Percentiles rank a stretch among this genome's conserved stretches.
Conservation (phyloP, 1,140 invertebrate species). For the Pogonognathellus flavescens region DNA sequence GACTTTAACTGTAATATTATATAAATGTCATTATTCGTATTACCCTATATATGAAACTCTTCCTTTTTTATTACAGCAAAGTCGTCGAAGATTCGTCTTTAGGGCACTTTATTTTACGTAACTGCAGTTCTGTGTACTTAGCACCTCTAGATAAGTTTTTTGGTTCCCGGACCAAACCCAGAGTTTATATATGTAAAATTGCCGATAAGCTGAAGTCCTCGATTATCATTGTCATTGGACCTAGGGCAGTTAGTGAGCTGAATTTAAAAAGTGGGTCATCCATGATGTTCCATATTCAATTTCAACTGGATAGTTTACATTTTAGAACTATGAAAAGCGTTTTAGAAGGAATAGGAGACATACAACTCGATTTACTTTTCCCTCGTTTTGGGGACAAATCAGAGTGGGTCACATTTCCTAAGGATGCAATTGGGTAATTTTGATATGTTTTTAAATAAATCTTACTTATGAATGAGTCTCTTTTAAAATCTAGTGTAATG, state of each 20-base stretch:
- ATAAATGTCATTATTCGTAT: neutral
- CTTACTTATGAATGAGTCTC: too few relatives aligned
- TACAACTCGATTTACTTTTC: constrained; percentile 80
- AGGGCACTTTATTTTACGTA: constrained; percentile 83
- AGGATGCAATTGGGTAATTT: constrained; percentile 19
- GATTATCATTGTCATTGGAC: constrained; percentile 67
- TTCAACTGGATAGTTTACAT: constrained; percentile 83
- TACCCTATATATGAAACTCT: neutral
- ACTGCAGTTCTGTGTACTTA: constrained; percentile 79
- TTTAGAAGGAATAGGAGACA: constrained; percentile 78
- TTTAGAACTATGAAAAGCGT: constrained; percentile 89
- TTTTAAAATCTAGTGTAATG: too few relatives aligned
- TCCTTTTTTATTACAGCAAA: constrained; percentile 73
- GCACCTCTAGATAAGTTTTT: constrained; percentile 57
- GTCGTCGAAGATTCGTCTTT: constrained; percentile 87
- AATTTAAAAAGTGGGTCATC: constrained; percentile 72
- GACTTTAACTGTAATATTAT: neutral
- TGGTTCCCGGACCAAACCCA: constrained; percentile 33
- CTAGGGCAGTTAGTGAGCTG: constrained; percentile 72
- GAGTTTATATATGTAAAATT: constrained; percentile 54
- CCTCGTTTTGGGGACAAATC: constrained; percentile 73
- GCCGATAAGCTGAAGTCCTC: constrained; percentile 44
- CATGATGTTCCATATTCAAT: constrained; percentile 79
- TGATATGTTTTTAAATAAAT: neutral
- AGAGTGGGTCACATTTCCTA: constrained; percentile 50